Base-by-base conservation (phyloP, 2,797 vertebrate species). In the Danio kyathit region DNA sequence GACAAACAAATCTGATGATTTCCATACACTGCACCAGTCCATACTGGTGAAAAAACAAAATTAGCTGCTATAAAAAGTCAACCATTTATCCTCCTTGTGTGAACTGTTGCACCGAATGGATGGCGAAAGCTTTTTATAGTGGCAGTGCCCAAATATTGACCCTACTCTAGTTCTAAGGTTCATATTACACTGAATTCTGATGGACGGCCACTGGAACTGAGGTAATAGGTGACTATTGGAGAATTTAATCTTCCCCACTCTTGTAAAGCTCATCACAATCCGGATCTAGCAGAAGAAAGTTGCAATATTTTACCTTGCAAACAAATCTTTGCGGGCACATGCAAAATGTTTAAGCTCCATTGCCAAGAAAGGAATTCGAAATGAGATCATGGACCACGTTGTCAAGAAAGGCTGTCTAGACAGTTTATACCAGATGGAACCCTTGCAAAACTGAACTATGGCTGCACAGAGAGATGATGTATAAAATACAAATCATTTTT, bases 11-110 rank as follows among this genome's bases (percentile, higher is more conserved):
- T 89, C 83, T 89, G 88, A 91, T 89, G 90, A 89, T 90, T 89
- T 92, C 92, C 92, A 90, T 88, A 93, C 92, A 92, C 90, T 93
- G 91, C 93, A 93, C 88, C 91, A 91, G 90, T 93, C 88, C 86
- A 92, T 91, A 90, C 82, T 49, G 84, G 87, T 86, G 87, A 85
- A 88, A 83, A 88, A 82, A 91, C 88, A 90, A 93, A 91, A 89
- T 89, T 93, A 92, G 92, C 91, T 92, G 92, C 92, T 92, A 88
- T 91, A 88, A 92, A 87, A 88, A 84, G 44, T 69, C 43, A 76
- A 88, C 84, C 19, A 54, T 90, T 86, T 86, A 88, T 74, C 87
- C 89, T 92, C 90, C 87, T 85, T 79, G 83, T 81, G 87, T 86
- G 87, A 90, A 89, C 84, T 84, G 84, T 89, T 89, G 87, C 83